Conservation (phyloP, 2,888 invertebrate genomes). For the Perizoma affinitatum region DNA sequence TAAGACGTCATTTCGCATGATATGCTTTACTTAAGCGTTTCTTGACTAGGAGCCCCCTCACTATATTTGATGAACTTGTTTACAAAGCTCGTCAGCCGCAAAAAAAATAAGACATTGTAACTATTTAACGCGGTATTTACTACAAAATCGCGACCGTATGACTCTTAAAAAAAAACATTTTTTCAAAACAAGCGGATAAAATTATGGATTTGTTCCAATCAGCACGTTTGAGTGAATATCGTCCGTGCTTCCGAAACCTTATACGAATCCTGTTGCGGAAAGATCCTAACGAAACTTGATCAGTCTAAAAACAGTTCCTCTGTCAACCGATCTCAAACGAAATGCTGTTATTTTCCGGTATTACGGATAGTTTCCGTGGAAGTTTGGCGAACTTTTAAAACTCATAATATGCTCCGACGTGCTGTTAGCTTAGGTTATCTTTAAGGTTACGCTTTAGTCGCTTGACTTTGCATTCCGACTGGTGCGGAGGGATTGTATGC, state of each 20-base stretch:
- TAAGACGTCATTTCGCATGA: too few relatives aligned
- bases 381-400: conserved; percentile 10
- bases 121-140: too few relatives aligned
- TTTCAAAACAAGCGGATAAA: conserved; percentile 23
- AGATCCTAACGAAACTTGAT: conserved; percentile 21
- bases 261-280: conserved; percentile 20
- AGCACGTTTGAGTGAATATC: conserved; percentile 55
- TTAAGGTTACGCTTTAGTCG: conserved; percentile 77
- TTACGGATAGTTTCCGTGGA: conserved; percentile 11
- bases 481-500: conserved; percentile 58
- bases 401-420: conserved; percentile 46
- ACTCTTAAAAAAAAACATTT: not conserved
- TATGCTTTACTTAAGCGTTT: too few relatives aligned
- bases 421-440: conserved; percentile 45
- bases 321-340: conserved; percentile 34
- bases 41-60: too few relatives aligned
- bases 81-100: conserved; percentile 2
- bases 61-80: not conserved
- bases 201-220: conserved; percentile 34
- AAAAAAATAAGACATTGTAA: too few relatives aligned
- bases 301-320: conserved; percentile 27
- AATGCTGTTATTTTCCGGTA: conserved; percentile 26
- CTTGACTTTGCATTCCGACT: conserved; percentile 81
- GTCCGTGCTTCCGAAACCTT: conserved; percentile 43
- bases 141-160: too few relatives aligned